Base-by-base conservation (phyloP, 1,140 invertebrate species). In the Megalopta genalis region DNA sequence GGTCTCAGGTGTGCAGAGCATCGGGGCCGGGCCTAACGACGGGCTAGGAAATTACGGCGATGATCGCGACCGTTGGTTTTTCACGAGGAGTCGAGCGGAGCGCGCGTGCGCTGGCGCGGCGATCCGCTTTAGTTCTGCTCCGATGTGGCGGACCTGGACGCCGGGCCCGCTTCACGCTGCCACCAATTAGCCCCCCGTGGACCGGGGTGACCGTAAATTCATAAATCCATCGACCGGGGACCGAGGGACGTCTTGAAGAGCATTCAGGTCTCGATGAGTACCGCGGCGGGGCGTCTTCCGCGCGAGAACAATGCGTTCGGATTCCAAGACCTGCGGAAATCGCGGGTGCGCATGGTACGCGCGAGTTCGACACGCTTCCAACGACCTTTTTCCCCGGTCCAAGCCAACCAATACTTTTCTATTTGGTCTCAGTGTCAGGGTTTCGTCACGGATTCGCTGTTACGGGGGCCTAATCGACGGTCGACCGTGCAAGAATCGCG, bases 181-280 rank as follows among this genome's bases (percentile, higher is more conserved):
- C 74, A 66, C 81, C 86, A 87, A 88, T 88, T 88, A 87, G 71
- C 83, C 86, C 82, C 85, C 85, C 59, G 68, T 16, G 37, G 81
- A n/a, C 18, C 54, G 9, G 70, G 81, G 79, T 73, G 78, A 78
- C 76, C 70, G 75, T 88, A 82, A 86, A 85, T 74, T 77, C 78
- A 86, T 88, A 88, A 88, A 88, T 87, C 86, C 76, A 79, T 87
- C 86, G 57, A 23, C 10, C 39, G 46, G 25, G 63, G 23, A 10
- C 59, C 46, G 66, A 42, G 66, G 60, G 65, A 77, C 46, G 57
- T 60, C 80, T 72, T 39, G 69, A 27, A 60, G 37, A 74, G 70
- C 63, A 75, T 77, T 74, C 68, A 68, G 39, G 69, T 67, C 62
- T 80, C 85, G 85, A 87, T 87, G 83, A 87, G 83, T 75, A 73